phyloP scores from a whole-genome alignment of 2,113 vertebrate genomes.

The Silurus asotus region DNA sequence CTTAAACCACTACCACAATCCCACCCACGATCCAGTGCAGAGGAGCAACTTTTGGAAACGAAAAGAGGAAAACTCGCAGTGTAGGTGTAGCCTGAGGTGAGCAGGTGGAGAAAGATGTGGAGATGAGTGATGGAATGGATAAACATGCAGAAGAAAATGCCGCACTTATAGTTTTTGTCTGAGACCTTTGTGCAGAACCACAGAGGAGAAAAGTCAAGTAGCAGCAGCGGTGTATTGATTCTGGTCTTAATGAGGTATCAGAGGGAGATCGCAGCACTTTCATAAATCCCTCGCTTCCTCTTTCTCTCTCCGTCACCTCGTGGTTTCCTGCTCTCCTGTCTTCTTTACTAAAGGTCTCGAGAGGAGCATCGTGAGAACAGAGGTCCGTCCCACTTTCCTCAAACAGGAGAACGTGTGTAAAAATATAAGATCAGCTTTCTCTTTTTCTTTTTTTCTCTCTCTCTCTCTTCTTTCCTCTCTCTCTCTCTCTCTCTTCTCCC shows the following conservation, averaged over 20 bases:
- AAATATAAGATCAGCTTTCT: slow-evolving; percentile 38
- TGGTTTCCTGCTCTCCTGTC: background rate
- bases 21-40: no score
- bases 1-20: no score
- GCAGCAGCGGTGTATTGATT: slow-evolving; percentile 33
- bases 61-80: no score
- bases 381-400: slow-evolving; percentile 49
- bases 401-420: slow-evolving; percentile 43
- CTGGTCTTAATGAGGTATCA: slow-evolving; percentile 27
- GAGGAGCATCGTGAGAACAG: background rate
- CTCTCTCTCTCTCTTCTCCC: no score
- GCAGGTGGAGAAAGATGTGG: background rate
- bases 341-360: slow-evolving; percentile 9
- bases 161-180: background rate
- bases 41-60: no score
- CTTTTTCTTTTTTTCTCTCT: background rate
- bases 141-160: background rate
- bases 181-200: background rate
- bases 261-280: slow-evolving; percentile 1
- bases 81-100: background rate
- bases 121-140: background rate
- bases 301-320: background rate
- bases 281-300: slow-evolving; percentile 25
- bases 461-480: no score
- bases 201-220: background rate